Evolutionary conservation across 2,113 vertebrate species (phyloP), one percentile per base, ranked within the genome.

Genomic region (Tupaia chinensis): DNA sequence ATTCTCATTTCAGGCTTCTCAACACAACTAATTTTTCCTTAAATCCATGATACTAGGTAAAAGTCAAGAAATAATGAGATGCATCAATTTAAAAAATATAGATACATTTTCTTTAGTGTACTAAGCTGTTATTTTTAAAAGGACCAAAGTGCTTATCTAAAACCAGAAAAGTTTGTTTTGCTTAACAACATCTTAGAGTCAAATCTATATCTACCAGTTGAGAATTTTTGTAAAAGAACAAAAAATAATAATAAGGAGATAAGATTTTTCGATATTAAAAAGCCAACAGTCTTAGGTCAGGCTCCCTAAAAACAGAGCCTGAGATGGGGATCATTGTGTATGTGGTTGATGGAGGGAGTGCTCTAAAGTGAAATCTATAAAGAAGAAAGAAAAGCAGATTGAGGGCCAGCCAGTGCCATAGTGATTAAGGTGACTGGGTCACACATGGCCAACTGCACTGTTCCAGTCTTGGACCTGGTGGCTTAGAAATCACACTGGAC

Each of bases 1-100:
- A 66, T 54, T 25, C 32, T 63, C 77, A 90, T 81, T 95, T 97
- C 78, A 93, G 14, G 5, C 14, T 87, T 92, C 13, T 34, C 16
- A 54, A 86, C 20, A 66, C 19, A 66, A 69, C 12, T 70, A 68
- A 63, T 93, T 85, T 87, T 81, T 20, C 4, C 84, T 95, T 89
- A 83, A 89, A 76, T 82, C 9, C 19, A 53, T 58, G 13, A 70
- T 77, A 61, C 23, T 91, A 87, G 20, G 32, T 7, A 87, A 96
- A 96, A 68, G 20, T 29, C 2, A 95, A 73, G 32, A 80, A 76
- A 32, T 76, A 82, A 91, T 23, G 56, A 83, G 29, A 61, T 29
- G 70, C 9, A 60, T 76, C 80, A 74, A 58, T 63, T 23, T 60
- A 90, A 95, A 91, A 73, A 54, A n/a, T 65, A 81, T 15, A 89